These are phyloP conservation scores for Myiagra hebetior DNA, from an alignment of 2,113 vertebrate species.

Conservation along the genomic window DNA sequence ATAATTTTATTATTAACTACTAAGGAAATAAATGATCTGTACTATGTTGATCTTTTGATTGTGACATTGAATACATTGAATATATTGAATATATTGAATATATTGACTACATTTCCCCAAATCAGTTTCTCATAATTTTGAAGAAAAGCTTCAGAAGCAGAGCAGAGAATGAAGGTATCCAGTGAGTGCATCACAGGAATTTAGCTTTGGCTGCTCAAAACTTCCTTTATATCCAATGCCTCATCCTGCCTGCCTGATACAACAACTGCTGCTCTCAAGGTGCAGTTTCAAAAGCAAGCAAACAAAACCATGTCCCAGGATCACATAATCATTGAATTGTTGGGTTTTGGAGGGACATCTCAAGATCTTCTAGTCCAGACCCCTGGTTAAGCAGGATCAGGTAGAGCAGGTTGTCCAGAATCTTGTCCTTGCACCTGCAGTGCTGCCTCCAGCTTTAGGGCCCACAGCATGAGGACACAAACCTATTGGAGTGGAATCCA, in stretches of 20 bases:
- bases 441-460: background rate
- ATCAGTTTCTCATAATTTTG: background rate
- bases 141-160: background rate
- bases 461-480: background rate
- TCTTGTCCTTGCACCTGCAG: background rate
- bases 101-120: too few species aligned
- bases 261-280: too few species aligned
- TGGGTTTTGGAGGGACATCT: background rate
- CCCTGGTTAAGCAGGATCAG: background rate
- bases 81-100: background rate
- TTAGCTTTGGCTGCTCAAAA: background rate
- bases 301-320: background rate
- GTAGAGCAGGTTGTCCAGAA: background rate
- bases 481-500: background rate
- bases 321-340: rapidly evolving
- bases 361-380: background rate
- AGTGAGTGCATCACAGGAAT: background rate
- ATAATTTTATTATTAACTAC: background rate
- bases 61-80: background rate
- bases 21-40: background rate
- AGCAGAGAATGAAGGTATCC: background rate
- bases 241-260: too few species aligned
- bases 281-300: background rate
- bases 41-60: background rate
- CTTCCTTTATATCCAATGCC: too few species aligned